phyloP scores from a whole-genome alignment of 2,888 invertebrate genomes.

The Cotesia congregata region DNA sequence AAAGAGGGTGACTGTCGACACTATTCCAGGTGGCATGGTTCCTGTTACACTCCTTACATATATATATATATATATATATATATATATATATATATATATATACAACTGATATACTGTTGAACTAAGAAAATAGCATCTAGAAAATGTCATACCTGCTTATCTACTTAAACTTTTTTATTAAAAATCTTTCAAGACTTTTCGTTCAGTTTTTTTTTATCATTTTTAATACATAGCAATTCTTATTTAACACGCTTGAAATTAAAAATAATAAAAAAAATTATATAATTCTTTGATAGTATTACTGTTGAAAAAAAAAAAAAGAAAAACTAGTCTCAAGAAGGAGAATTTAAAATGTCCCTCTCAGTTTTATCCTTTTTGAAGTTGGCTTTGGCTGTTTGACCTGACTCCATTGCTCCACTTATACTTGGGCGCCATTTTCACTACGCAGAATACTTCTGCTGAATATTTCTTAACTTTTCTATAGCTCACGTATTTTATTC shows the following conservation, averaged over 20 bases:
- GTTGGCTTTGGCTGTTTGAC: slow-evolving; percentile 47
- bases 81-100: slow-evolving; percentile 32
- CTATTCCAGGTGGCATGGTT: slow-evolving; percentile 52
- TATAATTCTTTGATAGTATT: background rate
- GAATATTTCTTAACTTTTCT: slow-evolving; percentile 36
- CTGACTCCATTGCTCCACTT: slow-evolving; percentile 34
- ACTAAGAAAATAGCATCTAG: slow-evolving; percentile 43
- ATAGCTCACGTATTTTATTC: slow-evolving; percentile 10
- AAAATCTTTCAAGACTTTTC: background rate
- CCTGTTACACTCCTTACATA: slow-evolving; percentile 4
- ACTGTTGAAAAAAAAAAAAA: background rate
- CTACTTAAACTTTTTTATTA: slow-evolving; percentile 22
- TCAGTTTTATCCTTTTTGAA: slow-evolving; percentile 47
- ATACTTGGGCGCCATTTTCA: slow-evolving; percentile 40
- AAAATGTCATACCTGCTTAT: slow-evolving; percentile 38
- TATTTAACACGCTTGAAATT: no score
- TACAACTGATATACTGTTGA: slow-evolving; percentile 36
- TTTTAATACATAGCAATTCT: no score
- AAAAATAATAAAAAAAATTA: no score
- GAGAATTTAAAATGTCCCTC: slow-evolving; percentile 43
- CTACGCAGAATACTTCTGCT: slow-evolving; percentile 45
- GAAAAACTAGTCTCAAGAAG: background rate
- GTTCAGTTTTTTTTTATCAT: background rate
- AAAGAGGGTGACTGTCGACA: slow-evolving; percentile 50
- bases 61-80: slow-evolving; percentile 35